Conservation (phyloP, 2,888 invertebrate species). For the Cantharis lateralis region DNA sequence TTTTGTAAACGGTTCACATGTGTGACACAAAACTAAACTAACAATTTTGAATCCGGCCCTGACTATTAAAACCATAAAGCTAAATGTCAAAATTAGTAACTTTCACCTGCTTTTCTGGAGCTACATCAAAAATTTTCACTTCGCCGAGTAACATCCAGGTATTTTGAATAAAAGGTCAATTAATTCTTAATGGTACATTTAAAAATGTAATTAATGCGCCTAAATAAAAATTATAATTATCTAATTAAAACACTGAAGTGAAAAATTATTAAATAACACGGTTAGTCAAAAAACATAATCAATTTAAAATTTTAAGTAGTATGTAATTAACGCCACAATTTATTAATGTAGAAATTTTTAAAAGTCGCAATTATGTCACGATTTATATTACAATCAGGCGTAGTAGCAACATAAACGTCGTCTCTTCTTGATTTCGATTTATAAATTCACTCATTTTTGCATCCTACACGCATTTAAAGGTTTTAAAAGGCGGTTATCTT, state of each 20-base stretch:
- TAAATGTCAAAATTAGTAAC: background rate
- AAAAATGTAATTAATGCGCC: background rate
- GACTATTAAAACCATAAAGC: background rate
- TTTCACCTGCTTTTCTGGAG: background rate
- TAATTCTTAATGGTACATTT: background rate
- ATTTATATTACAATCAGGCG: background rate
- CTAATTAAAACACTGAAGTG: background rate
- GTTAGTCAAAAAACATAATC: background rate
- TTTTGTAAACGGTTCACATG: background rate
- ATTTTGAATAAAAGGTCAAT: background rate
- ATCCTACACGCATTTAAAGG: background rate
- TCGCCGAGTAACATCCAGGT: background rate
- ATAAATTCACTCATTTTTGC: background rate
- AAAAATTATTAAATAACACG: background rate
- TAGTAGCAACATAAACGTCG: background rate
- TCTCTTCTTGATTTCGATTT: background rate
- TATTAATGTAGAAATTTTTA: background rate
- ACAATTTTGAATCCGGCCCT: background rate
- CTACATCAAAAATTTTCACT: background rate
- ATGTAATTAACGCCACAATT: background rate
- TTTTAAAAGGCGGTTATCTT: background rate
- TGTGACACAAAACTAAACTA: background rate
- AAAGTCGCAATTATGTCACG: background rate
- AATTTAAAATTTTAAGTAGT: background rate
- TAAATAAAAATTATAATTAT: background rate